phyloP scores from a whole-genome alignment of 1,140 invertebrate genomes.

The Drosophila mauritiana region DNA sequence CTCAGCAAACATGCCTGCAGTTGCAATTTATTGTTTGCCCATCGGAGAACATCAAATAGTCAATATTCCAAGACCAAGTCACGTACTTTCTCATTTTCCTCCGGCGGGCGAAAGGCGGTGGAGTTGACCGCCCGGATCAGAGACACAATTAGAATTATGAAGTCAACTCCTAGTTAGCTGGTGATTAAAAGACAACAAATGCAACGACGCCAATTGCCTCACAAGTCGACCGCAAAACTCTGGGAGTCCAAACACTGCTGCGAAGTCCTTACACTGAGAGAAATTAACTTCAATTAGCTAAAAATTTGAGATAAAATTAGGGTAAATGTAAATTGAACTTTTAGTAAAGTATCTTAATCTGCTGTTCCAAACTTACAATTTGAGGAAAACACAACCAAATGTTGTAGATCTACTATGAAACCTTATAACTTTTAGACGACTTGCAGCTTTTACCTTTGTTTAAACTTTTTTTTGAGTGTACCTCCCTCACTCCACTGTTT shows the following conservation, averaged over 20 bases:
- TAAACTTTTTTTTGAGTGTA: conserved; percentile 18
- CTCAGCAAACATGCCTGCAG: conserved; percentile 68
- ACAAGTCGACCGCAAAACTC: conserved; percentile 60
- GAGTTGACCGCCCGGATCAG: conserved; percentile 28
- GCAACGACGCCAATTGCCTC: conserved; percentile 63
- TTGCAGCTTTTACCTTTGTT: not conserved
- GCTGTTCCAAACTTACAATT: too few relatives aligned
- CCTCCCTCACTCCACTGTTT: not conserved
- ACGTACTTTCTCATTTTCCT: conserved; percentile 21
- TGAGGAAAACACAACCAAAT: too few relatives aligned
- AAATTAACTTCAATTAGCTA: too few relatives aligned
- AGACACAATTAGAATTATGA: conserved; percentile 77
- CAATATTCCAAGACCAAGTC: conserved; percentile 41
- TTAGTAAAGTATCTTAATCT: too few relatives aligned
- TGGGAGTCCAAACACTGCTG: conserved; percentile 3
- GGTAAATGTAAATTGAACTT: too few relatives aligned
- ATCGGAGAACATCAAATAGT: conserved; percentile 45
- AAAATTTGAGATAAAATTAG: too few relatives aligned
- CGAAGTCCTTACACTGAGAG: conserved; percentile 9
- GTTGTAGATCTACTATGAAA: too few relatives aligned
- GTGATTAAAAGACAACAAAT: conserved; percentile 79
- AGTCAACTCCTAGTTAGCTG: conserved; percentile 71
- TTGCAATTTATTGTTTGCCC: conserved; percentile 72
- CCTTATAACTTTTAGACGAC: not conserved
- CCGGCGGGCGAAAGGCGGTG: not conserved